Conservation (phyloP, 2,113 vertebrate species). For the Apteryx mantelli region DNA sequence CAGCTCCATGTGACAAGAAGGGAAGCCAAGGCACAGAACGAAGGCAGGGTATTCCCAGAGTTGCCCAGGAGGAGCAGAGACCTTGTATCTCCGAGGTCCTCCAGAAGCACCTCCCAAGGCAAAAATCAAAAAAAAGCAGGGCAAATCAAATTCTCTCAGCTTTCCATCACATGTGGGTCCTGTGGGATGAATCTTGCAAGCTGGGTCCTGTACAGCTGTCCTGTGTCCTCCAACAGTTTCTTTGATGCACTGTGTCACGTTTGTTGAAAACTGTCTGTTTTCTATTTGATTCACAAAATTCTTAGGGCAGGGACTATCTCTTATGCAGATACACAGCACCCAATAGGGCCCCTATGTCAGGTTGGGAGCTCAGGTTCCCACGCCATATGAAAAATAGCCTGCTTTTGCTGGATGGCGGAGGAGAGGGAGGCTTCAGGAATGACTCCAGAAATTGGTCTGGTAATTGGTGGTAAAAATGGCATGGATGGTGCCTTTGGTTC, state of each 20-base stretch:
- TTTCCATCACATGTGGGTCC: rapidly evolving
- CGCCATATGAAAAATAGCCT: not conserved
- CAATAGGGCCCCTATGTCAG: not conserved
- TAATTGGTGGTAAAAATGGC: not conserved
- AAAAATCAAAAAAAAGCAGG: not conserved
- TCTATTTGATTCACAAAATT: not conserved
- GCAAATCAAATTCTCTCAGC: not conserved
- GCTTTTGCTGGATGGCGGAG: not conserved
- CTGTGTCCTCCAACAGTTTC: not conserved
- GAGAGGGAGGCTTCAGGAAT: not conserved
- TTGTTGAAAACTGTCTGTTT: not conserved
- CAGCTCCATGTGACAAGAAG: rapidly evolving
- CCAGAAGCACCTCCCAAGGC: not conserved
- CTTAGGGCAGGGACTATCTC: not conserved
- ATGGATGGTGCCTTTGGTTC: not conserved
- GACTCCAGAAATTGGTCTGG: not conserved
- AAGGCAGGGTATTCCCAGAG: not conserved
- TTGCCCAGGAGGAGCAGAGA: not conserved
- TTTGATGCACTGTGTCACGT: not conserved
- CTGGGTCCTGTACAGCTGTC: not conserved
- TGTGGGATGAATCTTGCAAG: not conserved
- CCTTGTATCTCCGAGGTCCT: not conserved
- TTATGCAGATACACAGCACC: not conserved
- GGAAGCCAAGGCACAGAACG: not conserved
- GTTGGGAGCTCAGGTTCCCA: not conserved